Percentiles rank a stretch among this genome's conserved stretches.
Conservation (phyloP, 2,113 vertebrate genomes). For the Numenius arquata region DNA sequence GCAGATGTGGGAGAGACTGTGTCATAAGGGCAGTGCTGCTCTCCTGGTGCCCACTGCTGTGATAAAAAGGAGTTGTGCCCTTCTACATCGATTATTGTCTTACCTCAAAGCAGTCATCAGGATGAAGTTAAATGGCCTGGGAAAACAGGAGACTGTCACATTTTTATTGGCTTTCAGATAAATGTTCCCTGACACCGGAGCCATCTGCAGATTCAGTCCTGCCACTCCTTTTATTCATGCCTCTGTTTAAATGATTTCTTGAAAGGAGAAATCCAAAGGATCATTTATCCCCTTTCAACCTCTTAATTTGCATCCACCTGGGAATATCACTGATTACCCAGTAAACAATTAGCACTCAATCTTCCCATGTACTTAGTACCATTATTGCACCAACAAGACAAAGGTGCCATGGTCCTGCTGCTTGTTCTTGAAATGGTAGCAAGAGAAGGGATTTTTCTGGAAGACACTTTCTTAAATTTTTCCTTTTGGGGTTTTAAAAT, state of each 20-base stretch:
- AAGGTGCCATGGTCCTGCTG: neutral
- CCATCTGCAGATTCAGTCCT: neutral
- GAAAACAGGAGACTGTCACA: constrained; percentile 14
- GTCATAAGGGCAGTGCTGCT: fast-evolving
- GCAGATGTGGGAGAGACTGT: fast-evolving
- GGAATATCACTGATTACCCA: neutral
- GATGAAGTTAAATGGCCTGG: neutral
- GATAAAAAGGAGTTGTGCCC: neutral
- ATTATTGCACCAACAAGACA: neutral
- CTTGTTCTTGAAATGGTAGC: neutral
- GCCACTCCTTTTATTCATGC: neutral
- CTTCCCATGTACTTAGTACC: neutral
- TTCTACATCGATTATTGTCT: neutral
- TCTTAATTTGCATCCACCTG: neutral
- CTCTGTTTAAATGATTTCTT: neutral
- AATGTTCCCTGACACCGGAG: neutral
- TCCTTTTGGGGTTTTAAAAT: neutral
- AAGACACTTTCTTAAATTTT: neutral
- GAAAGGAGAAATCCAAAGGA: neutral
- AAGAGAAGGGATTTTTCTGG: neutral
- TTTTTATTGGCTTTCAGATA: constrained; percentile 12
- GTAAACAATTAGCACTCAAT: neutral
- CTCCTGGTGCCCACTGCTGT: neutral
- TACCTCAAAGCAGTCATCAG: neutral
- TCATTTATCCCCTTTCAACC: neutral